Conservation (phyloP, 2,797 vertebrate species). For the Chanos chanos region DNA sequence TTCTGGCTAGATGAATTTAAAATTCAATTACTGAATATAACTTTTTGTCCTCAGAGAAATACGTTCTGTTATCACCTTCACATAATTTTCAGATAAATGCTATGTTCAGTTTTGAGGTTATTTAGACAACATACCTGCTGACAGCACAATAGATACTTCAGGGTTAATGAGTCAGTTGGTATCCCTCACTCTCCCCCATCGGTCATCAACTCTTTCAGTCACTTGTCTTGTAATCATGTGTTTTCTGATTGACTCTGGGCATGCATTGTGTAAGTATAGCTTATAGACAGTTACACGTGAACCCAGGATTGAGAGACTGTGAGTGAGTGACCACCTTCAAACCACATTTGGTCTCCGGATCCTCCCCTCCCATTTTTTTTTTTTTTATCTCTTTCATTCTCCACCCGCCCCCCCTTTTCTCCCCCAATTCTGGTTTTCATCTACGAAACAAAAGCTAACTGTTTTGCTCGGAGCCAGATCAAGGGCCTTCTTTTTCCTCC, state of each 20-base stretch:
- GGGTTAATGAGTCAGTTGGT: slow-evolving; percentile 27
- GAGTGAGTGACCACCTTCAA: slow-evolving; percentile 34
- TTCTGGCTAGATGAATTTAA: too few species aligned
- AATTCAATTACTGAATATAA: too few species aligned
- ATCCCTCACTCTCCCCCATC: slow-evolving; percentile 22
- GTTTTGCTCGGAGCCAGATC: slow-evolving; percentile 74
- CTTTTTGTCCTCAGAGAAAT: too few species aligned
- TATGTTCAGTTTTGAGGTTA: slow-evolving; percentile 25
- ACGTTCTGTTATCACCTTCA: too few species aligned
- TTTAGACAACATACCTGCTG: slow-evolving; percentile 22
- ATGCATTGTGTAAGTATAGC: slow-evolving; percentile 14
- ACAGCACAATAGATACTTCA: slow-evolving; percentile 14
- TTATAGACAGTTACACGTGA: slow-evolving; percentile 1
- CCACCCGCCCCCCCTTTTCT: slow-evolving; percentile 31
- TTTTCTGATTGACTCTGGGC: slow-evolving; percentile 8
- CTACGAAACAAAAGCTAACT: slow-evolving; percentile 73
- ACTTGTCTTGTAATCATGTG: slow-evolving; percentile 16
- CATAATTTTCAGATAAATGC: too few species aligned
- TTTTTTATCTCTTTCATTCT: slow-evolving; percentile 47
- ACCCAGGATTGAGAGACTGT: neutral
- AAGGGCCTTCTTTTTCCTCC: slow-evolving; percentile 75
- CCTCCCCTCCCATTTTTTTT: slow-evolving; percentile 38
- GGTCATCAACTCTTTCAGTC: slow-evolving; percentile 11
- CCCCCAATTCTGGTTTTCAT: slow-evolving; percentile 54
- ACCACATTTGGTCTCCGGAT: slow-evolving; percentile 52